A percentile compares a stretch with the other conserved stretches of the same genome.
Conservation (phyloP, 2,113 vertebrate genomes). For the Vulpes vulpes region DNA sequence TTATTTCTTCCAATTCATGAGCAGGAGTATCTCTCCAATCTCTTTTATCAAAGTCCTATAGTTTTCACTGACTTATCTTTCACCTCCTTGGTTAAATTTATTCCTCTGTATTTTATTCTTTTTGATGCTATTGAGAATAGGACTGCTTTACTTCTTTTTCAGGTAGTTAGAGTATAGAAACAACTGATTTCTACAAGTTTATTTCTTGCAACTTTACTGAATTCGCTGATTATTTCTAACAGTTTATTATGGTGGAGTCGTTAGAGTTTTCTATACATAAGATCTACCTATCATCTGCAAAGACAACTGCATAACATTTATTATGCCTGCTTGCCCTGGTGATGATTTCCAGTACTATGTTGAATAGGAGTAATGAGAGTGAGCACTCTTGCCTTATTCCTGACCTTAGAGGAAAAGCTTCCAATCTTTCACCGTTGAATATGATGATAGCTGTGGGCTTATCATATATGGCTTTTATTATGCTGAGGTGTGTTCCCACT, state of each 20-base stretch:
- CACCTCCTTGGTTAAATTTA: not conserved
- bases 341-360: not conserved
- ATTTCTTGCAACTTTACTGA: not conserved
- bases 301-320: not conserved
- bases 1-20: not conserved
- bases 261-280: not conserved
- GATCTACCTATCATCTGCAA: not conserved
- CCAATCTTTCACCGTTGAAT: not conserved
- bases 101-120: not conserved
- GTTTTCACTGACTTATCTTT: not conserved
- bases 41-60: not conserved
- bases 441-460: not conserved
- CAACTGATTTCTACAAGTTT: not conserved
- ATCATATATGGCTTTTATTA: not conserved
- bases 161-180: not conserved
- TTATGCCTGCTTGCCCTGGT: not conserved
- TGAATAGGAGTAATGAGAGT: not conserved
- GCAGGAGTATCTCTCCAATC: not conserved
- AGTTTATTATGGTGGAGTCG: not conserved
- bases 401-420: not conserved
- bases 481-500: not conserved
- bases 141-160: not conserved
- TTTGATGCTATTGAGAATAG: not conserved
- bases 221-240: not conserved
- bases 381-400: not conserved